Percentiles rank a stretch among this genome's conserved stretches.
These are phyloP conservation scores for Dastarcus helophoroides DNA, from an alignment of 2,888 invertebrate genomes.

Conservation along the genomic window DNA sequence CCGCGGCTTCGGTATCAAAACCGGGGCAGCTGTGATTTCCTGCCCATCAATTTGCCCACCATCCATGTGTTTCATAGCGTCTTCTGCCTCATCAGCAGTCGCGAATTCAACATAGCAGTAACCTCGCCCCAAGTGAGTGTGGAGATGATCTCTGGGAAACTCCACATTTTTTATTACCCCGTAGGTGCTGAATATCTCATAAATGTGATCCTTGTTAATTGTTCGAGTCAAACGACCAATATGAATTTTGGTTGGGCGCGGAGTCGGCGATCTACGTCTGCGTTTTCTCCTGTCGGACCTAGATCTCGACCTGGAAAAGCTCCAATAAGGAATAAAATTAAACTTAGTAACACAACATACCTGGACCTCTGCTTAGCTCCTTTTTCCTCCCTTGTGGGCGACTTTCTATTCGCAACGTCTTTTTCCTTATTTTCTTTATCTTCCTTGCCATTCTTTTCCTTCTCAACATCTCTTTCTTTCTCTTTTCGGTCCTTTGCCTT, in stretches of 20 bases:
- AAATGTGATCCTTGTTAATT: conserved; percentile 80
- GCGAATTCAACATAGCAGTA: conserved; percentile 94
- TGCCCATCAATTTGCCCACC: conserved; percentile 84
- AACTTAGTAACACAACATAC: conserved; percentile 16
- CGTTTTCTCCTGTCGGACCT: conserved; percentile 54
- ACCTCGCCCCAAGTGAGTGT: conserved; percentile 80
- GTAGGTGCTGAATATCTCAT: conserved; percentile 84
- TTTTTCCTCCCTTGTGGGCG: conserved; percentile 23
- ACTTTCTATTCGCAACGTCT: conserved; percentile 20
- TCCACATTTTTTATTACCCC: conserved; percentile 81
- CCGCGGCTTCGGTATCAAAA: conserved; percentile 65
- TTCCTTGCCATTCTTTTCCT: conserved; percentile 31
- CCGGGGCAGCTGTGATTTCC: conserved; percentile 91
- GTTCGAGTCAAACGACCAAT: conserved; percentile 87
- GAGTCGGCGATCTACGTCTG: conserved; percentile 79
- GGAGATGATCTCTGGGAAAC: conserved; percentile 78
- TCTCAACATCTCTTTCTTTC: conserved; percentile 38
- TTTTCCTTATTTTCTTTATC: conserved; percentile 36
- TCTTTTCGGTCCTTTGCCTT: conserved; percentile 27
- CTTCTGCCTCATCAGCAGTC: conserved; percentile 90
- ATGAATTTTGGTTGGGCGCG: conserved; percentile 86
- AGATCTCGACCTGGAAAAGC: conserved; percentile 44
- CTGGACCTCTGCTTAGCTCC: conserved; percentile 31
- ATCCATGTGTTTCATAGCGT: conserved; percentile 99
- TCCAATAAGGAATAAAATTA: neutral